These are phyloP conservation scores for Antitype chi DNA, from an alignment of 2,888 invertebrate species.

Conservation along the genomic window DNA sequence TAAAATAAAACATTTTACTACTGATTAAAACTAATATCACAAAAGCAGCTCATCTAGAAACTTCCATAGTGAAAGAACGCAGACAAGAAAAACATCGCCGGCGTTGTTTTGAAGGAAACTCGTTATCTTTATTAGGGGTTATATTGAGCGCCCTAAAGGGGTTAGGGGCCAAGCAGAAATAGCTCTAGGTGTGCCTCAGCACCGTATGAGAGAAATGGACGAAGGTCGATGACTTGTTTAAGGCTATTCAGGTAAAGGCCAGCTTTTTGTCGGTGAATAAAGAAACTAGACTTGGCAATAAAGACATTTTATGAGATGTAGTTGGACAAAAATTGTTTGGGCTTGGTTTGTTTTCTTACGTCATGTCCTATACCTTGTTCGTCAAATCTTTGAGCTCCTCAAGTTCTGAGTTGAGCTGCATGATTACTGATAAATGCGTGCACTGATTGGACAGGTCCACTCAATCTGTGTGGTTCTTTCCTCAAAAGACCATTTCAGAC, in stretches of 20 bases:
- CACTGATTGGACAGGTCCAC: no score
- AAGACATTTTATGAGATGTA: slow-evolving; percentile 51
- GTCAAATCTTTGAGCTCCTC: no score
- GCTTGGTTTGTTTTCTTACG: slow-evolving; percentile 18
- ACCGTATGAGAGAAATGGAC: slow-evolving; percentile 31
- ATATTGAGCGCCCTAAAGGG: slow-evolving; percentile 70
- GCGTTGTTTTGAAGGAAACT: slow-evolving; percentile 74
- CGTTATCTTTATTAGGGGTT: slow-evolving; percentile 75
- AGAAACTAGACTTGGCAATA: slow-evolving; percentile 41
- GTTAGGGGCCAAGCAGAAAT: slow-evolving; percentile 52
- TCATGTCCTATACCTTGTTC: neutral
- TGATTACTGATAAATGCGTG: no score
- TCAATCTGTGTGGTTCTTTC: no score
- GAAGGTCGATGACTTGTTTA: slow-evolving; percentile 52
- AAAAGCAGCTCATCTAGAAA: slow-evolving; percentile 41
- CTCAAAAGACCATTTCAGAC: no score
- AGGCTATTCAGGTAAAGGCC: slow-evolving; percentile 43
- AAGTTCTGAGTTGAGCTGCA: no score
- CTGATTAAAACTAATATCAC: slow-evolving; percentile 28
- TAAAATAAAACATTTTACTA: neutral
- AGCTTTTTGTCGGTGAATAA: slow-evolving; percentile 46
- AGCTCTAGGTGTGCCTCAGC: slow-evolving; percentile 52
- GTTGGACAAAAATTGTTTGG: slow-evolving; percentile 25
- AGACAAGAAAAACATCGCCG: slow-evolving; percentile 70
- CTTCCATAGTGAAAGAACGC: slow-evolving; percentile 27